A percentile compares a stretch with the other conserved stretches of the same genome.
phyloP scores from a whole-genome alignment of 2,113 vertebrate species.

The Leptobrachium leishanense region DNA sequence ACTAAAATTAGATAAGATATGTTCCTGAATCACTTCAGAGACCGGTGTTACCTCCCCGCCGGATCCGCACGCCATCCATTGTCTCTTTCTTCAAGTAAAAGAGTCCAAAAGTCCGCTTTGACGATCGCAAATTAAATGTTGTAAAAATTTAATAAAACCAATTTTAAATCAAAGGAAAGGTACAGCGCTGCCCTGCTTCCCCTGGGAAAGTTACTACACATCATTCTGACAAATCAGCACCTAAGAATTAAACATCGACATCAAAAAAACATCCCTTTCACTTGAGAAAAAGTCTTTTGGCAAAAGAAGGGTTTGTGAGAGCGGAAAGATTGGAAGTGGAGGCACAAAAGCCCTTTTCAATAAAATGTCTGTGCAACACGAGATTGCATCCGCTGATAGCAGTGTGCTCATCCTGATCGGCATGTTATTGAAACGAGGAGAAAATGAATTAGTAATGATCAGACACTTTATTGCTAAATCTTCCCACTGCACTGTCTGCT shows the following conservation, averaged over 20 bases:
- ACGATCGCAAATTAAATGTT: conserved; percentile 34
- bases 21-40: background rate
- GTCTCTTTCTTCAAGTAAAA: background rate
- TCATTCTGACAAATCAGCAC: conserved; percentile 49
- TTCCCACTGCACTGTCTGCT: conserved; percentile 23
- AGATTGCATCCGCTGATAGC: conserved; percentile 47
- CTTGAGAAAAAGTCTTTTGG: conserved; percentile 16
- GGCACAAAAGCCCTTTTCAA: conserved; percentile 47
- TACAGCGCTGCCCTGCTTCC: conserved; percentile 22
- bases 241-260: conserved; percentile 40
- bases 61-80: background rate
- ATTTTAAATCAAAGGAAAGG: background rate
- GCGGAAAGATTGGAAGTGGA: conserved; percentile 31
- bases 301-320: conserved; percentile 22
- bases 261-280: conserved; percentile 37
- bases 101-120: background rate
- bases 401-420: conserved; percentile 44
- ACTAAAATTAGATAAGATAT: background rate
- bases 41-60: background rate
- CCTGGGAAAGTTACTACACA: conserved; percentile 26
- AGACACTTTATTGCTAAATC: conserved; percentile 40
- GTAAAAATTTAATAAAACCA: background rate
- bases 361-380: conserved; percentile 46
- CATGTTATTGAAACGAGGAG: conserved; percentile 39
- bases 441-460: conserved; percentile 48